Evolutionary conservation across 2,113 vertebrate species (phyloP).

Genomic region (Pygoscelis antarcticus): DNA sequence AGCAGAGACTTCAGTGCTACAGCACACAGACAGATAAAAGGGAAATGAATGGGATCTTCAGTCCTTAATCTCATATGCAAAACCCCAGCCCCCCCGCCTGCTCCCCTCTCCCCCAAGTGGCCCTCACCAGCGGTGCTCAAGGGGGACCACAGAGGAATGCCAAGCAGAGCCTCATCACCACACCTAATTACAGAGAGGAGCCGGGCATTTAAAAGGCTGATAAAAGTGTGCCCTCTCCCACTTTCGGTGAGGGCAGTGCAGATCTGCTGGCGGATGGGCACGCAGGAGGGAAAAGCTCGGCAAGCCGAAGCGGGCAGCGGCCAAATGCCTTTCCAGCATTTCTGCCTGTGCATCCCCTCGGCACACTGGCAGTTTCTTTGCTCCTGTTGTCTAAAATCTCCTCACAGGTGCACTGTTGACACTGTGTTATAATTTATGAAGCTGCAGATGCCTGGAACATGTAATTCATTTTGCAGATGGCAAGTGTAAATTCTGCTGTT

Average conservation of each 20-base stretch:
- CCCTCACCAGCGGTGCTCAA: not conserved
- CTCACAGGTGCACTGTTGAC: constrained; percentile 42
- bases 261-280: not conserved
- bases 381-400: constrained; percentile 28
- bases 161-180: not conserved
- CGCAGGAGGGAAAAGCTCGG: not conserved
- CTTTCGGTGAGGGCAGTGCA: not conserved
- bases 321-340: not conserved
- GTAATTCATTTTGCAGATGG: constrained; percentile 46
- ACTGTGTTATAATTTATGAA: constrained; percentile 56
- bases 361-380: not conserved
- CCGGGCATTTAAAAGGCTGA: not conserved
- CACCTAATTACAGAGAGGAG: not conserved
- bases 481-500: constrained; percentile 45
- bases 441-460: constrained; percentile 27
- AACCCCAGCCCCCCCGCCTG: not conserved
- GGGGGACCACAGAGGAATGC: not conserved
- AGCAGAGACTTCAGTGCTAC: constrained; percentile 59
- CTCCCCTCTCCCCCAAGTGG: not conserved
- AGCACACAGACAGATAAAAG: constrained; percentile 60
- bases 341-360: not conserved
- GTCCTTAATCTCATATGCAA: constrained; percentile 60
- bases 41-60: constrained; percentile 4
- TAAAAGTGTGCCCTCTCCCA: not conserved
- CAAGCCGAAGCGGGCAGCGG: not conserved